Base-by-base conservation (phyloP, 2,113 vertebrate genomes). In the Leptosomus discolor region DNA sequence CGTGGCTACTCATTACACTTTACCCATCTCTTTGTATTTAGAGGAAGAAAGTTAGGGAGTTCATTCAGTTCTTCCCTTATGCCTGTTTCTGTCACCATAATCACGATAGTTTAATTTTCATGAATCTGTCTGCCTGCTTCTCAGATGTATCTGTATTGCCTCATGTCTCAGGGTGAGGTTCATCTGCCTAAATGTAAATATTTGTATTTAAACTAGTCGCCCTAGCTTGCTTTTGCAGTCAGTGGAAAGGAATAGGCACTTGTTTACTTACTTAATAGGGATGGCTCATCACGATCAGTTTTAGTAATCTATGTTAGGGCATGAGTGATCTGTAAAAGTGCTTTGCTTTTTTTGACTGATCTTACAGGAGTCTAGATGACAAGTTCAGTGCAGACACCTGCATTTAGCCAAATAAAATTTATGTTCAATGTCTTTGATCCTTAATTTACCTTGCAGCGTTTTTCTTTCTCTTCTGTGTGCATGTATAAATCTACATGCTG, bases 161-260 rank as follows among this genome's bases (percentile, higher is more conserved):
- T 69, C 34, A 67, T 73, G n/a, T 75, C 54, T 91, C 43, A 86
- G 34, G 26, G 24, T 43, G 83, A 70, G 27, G 9, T 81, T 81
- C 39, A 36, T 17, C 41, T 69, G 39, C 23, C 56, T 81, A 70
- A 70, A 50, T 22, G 53, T 17, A 79, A 73, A 69, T 92, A 34
- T 92, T 78, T 71, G 43, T 39, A 7, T 81, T 94, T 73, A 84
- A 51, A 56, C 46, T 27, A 41, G 45, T 69, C 43, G 17, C 26
- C 22, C 21, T 7, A 12, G 48, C 57, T 67, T 76, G 74, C 2
- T 4, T 92, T 92, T 91, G 80, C 64, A 78, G 79, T 15, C 34
- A 39, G 46, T 77, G 68, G 80, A 84, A 87, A 89, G 69, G 60
- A 92, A 56, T 12, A 94, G 91, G 95, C 92, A 96, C 85, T 94